These are phyloP conservation scores for Hybos culiciformis DNA, from an alignment of 2,888 invertebrate genomes.

Conservation along the genomic window DNA sequence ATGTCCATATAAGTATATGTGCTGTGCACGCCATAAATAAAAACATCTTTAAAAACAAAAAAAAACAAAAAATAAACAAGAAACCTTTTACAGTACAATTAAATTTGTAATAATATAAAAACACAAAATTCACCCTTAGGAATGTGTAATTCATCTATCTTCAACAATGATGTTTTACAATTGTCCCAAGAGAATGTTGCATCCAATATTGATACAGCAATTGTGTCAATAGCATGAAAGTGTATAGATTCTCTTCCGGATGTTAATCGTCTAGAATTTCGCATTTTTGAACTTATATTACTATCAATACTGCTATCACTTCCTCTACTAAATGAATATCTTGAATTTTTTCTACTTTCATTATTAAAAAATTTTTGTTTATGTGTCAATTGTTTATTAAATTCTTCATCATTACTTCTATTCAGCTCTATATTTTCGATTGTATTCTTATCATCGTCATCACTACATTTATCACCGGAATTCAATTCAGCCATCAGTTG, in stretches of 20 bases:
- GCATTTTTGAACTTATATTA: not conserved
- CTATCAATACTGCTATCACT: not conserved
- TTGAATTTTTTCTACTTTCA: not conserved
- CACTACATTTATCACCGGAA: constrained; percentile 11
- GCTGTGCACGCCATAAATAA: not conserved
- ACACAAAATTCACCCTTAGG: constrained; percentile 30
- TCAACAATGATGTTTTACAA: constrained; percentile 19
- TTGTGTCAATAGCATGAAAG: constrained; percentile 30
- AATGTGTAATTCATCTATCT: constrained; percentile 29
- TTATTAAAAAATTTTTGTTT: not conserved
- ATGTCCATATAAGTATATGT: not conserved
- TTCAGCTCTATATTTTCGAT: constrained; percentile 13
- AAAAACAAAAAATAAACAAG: not conserved
- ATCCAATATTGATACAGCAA: constrained; percentile 29
- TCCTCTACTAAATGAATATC: not conserved
- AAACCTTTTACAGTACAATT: not conserved
- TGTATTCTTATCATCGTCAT: constrained; percentile 19
- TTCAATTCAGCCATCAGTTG: too few species aligned
- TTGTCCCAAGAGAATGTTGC: constrained; percentile 26
- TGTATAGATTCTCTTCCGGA: constrained; percentile 14
- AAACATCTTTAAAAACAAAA: not conserved
- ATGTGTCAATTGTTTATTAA: not conserved
- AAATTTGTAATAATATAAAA: not conserved
- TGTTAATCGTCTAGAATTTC: constrained; percentile 11
- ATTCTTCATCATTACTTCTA: not conserved